Evolutionary conservation across 2,888 invertebrate species (phyloP).

Genomic region (Dimorphilus gyrociliatus): DNA sequence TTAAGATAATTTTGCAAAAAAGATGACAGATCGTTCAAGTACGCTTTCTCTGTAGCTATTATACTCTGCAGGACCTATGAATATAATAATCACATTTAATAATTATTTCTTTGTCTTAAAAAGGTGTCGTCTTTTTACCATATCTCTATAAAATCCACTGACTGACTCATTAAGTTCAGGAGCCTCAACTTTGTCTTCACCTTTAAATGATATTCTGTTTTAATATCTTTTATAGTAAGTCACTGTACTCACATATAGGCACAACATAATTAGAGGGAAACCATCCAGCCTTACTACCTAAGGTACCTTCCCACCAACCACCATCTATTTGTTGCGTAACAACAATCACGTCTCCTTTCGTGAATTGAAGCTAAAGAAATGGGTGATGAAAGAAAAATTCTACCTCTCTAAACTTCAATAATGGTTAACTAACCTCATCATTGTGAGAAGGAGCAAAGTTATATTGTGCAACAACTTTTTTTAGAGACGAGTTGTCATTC

Average conservation of each 20-base stretch:
- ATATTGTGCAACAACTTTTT: conserved; percentile 66
- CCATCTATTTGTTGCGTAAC: conserved; percentile 89
- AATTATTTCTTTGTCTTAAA: too few species aligned
- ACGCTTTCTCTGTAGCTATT: conserved; percentile 75
- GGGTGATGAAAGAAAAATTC: too few species aligned
- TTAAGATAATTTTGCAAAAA: conserved; percentile 66
- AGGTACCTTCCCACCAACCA: conserved; percentile 98
- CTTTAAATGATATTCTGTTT: too few species aligned
- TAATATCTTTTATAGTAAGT: too few species aligned
- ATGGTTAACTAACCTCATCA: conserved; percentile 56
- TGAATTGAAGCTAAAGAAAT: conserved; percentile 61
- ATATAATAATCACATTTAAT: not conserved
- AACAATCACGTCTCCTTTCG: conserved; percentile 86
- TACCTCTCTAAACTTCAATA: conserved; percentile 1
- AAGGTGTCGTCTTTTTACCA: too few species aligned
- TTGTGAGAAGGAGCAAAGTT: conserved; percentile 89
- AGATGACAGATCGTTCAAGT: conserved; percentile 72
- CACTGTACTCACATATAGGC: too few species aligned
- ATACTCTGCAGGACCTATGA: conserved; percentile 43
- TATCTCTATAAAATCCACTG: too few species aligned
- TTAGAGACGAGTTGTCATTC: too few species aligned
- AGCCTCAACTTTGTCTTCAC: too few species aligned
- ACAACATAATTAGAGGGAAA: conserved; percentile 94
- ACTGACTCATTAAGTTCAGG: too few species aligned
- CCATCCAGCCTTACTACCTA: conserved; percentile 89